phyloP scores from a whole-genome alignment of 2,888 invertebrate genomes.

The Catotricha subobsoleta region DNA sequence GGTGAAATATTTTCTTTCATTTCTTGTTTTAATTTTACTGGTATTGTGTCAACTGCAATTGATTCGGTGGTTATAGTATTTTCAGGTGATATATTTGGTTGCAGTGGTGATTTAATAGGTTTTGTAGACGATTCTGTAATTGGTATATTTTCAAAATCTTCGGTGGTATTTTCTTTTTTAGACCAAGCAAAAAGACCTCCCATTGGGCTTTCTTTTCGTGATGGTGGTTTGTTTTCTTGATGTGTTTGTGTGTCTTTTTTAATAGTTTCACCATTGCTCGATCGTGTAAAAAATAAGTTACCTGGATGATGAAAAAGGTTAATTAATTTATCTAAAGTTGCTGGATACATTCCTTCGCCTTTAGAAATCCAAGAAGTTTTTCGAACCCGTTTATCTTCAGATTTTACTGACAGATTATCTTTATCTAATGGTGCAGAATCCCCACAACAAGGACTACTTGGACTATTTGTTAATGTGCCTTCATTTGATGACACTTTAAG shows the following conservation, averaged over 20 bases:
- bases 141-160: neutral
- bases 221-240: constrained; percentile 3
- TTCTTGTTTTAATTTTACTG: constrained; percentile 36
- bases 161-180: constrained; percentile 4
- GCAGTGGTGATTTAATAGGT: constrained; percentile 4
- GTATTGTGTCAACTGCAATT: constrained; percentile 31
- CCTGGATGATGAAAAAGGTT: constrained; percentile 47
- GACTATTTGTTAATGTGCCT: constrained; percentile 23
- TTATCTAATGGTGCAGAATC: constrained; percentile 2
- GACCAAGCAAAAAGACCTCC: constrained; percentile 8
- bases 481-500: constrained; percentile 29
- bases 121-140: neutral
- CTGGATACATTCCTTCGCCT: constrained; percentile 21
- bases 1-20: constrained; percentile 46
- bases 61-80: constrained; percentile 14
- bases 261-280: constrained; percentile 21
- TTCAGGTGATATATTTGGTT: constrained; percentile 9
- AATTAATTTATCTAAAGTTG: constrained; percentile 44
- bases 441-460: constrained; percentile 2
- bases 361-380: constrained; percentile 42
- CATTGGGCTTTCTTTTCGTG: constrained; percentile 8
- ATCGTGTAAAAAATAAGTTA: constrained; percentile 36
- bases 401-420: constrained; percentile 6
- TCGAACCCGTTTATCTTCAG: constrained; percentile 29
- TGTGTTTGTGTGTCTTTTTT: constrained; percentile 10